Evolutionary conservation across 1,140 invertebrate genomes (phyloP).

Genomic region (Monochamus saltuarius): DNA sequence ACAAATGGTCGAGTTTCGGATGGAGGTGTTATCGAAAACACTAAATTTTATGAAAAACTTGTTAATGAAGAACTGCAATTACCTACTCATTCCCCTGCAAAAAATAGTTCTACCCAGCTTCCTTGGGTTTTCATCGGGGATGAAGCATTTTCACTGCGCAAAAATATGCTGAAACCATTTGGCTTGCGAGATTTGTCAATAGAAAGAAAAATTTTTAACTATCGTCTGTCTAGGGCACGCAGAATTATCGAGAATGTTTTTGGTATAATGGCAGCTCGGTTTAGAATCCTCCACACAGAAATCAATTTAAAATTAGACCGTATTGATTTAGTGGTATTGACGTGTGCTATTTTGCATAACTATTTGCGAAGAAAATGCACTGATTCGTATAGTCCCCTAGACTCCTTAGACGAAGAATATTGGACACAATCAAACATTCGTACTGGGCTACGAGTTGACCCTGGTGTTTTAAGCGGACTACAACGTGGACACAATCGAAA

Average conservation of each 20-base stretch:
- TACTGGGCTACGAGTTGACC: slow-evolving; percentile 1
- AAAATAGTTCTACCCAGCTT: slow-evolving; percentile 14
- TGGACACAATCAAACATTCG: not conserved
- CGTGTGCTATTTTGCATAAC: not conserved
- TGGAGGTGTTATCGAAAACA: slow-evolving; percentile 10
- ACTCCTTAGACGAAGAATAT: slow-evolving; percentile 12
- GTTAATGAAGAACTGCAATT: slow-evolving; percentile 12
- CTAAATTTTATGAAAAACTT: slow-evolving; percentile 15
- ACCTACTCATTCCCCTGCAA: slow-evolving; percentile 7
- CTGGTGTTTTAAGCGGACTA: slow-evolving; percentile 4
- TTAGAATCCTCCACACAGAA: not conserved
- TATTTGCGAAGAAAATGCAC: not conserved
- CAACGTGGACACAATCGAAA: slow-evolving; percentile 19
- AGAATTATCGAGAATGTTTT: not conserved
- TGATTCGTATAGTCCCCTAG: not conserved
- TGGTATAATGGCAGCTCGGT: not conserved
- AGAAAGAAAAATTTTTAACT: not conserved
- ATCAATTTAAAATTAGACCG: not conserved
- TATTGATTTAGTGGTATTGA: not conserved
- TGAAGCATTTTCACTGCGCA: slow-evolving; percentile 43
- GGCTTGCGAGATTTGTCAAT: slow-evolving; percentile 14
- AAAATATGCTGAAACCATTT: slow-evolving; percentile 51
- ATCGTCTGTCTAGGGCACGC: not conserved
- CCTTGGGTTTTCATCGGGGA: slow-evolving; percentile 43
- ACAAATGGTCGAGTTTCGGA: slow-evolving; percentile 1